A percentile compares a stretch with the other conserved stretches of the same genome.
phyloP scores from a whole-genome alignment of 2,888 invertebrate species.

The Hyposoter dolosus region DNA sequence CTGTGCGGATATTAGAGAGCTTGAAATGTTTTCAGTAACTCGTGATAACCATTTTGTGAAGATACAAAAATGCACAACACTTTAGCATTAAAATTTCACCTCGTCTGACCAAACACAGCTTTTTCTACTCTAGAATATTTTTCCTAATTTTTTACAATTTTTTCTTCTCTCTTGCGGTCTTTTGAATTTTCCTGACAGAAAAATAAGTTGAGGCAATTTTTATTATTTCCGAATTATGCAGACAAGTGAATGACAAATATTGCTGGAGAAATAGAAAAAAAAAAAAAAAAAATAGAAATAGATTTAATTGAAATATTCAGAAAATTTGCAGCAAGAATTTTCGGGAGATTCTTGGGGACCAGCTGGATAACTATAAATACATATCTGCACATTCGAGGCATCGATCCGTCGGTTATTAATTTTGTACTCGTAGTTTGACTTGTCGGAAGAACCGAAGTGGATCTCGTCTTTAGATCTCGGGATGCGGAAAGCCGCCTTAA shows the following conservation, averaged over 20 bases:
- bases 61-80: background rate
- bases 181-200: background rate
- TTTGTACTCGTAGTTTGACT: conserved; percentile 49
- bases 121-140: background rate
- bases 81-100: background rate
- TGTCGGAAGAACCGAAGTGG: conserved; percentile 27
- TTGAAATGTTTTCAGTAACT: conserved; percentile 20
- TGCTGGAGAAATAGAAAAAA: background rate
- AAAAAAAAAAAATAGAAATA: background rate
- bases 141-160: background rate
- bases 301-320: background rate
- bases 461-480: conserved; percentile 25
- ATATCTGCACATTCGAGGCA: background rate
- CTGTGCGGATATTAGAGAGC: conserved; percentile 24
- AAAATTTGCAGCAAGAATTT: no score
- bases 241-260: background rate
- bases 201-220: no score
- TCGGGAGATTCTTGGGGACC: background rate
- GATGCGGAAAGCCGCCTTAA: conserved; percentile 32
- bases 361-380: background rate
- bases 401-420: conserved; percentile 60
- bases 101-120: conserved; percentile 1
- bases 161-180: background rate
- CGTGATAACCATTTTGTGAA: background rate
- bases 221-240: no score